Base-by-base conservation (phyloP, 92 coral and sea anemone species). In the Ricordea florida region DNA sequence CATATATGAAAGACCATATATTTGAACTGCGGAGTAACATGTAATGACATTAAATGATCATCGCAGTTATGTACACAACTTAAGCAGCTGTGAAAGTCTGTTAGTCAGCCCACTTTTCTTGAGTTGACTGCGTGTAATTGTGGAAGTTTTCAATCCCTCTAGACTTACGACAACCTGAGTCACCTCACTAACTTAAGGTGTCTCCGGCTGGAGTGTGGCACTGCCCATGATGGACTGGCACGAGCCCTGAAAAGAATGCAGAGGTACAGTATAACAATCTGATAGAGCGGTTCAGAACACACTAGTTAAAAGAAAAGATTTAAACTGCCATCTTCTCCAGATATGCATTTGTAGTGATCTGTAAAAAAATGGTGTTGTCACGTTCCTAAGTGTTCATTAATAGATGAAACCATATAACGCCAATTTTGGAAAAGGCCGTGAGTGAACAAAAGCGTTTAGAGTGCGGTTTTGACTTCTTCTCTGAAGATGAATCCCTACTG, bases 151-250 rank as follows among this genome's bases (percentile, higher is more conserved):
- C 1, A 11, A 2, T 24, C 3, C 26, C 69, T 81, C 26, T 57
- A 87, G 92, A 65, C 92, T 3, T 87, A 67, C 53, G 69, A 60
- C 20, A 49, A 41, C 10, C 72, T 87, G 42, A 80, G 81, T 27
- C 22, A 27, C 35, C 46, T 87, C 11, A 76, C 68, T 57, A 62
- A 69, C 27, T 37, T 87, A 15, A 48, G 31, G 51, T 69, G 86
- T 52, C 56, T 87, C 52, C 69, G 88, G 10, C 58, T 87, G 8
- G 88, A 87, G 51, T 76, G 88, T 46, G 88, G 80, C 21, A 67
- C 79, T 1, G 36, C 71, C 13, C 49, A 36, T 0, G 76, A 67
- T 67, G 84, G 75, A 3, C 66, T 87, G 44, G 59, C 66, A 14
- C 47, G 23, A 9, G 84, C 74, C 20, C 55, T 87, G 35, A 49